A percentile compares a stretch with the other conserved stretches of the same genome.
Conservation (phyloP, 2,113 vertebrate genomes). For the Guaruba guarouba region DNA sequence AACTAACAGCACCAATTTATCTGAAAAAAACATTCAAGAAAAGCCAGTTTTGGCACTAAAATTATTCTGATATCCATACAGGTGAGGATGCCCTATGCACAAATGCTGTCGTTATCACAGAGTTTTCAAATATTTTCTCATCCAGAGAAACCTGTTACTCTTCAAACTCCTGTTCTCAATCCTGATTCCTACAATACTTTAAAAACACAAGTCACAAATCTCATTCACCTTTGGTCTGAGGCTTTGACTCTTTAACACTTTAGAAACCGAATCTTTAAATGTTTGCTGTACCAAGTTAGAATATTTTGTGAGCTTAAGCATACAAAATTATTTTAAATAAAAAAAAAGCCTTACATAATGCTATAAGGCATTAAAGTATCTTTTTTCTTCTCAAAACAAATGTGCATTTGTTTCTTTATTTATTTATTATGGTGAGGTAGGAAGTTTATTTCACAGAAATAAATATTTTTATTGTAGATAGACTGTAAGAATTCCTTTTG, state of each 20-base stretch:
- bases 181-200: background rate
- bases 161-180: background rate
- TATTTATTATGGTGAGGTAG: accelerated
- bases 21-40: background rate
- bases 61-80: background rate
- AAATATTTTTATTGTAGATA: background rate
- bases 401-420: accelerated
- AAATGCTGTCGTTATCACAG: background rate
- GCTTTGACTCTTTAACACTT: background rate
- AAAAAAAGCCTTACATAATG: background rate
- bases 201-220: background rate
- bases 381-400: background rate
- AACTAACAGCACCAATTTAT: background rate
- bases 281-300: background rate
- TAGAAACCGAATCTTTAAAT: background rate
- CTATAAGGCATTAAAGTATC: accelerated
- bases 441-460: background rate
- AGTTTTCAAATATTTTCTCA: background rate
- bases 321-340: background rate
- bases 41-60: background rate
- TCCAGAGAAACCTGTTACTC: background rate
- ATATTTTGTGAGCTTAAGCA: background rate
- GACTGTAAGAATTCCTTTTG: background rate
- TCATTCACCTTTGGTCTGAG: background rate
- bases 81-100: background rate